Evolutionary conservation across 2,888 invertebrate genomes (phyloP), one percentile per base, ranked within the genome.

Genomic region (Lepidocyrtinus sp.): DNA sequence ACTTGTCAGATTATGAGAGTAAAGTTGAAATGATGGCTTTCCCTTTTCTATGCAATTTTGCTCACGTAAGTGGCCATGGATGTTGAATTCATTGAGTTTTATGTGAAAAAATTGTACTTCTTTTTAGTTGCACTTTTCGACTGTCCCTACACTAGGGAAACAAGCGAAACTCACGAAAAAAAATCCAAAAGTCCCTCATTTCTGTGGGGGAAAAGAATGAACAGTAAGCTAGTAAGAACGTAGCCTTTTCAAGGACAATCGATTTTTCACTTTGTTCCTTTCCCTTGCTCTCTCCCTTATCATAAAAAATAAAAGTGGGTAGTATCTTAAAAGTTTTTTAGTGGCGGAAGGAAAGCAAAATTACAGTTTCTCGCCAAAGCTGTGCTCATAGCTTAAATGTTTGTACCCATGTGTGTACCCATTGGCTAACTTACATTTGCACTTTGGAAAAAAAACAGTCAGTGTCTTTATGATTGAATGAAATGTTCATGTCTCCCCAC

Each of bases 181-280:
- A 21, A 62, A 19, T 62, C 24, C 62, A 55, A 59, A 24, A 19
- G 63, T 73, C 50, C 55, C 36, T 62, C 21, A 2, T n/a, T 15
- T 62, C 17, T 62, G 62, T 62, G 62, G n/a, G 7, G 26, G 21
- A 36, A 26, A 21, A 21, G 46, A 3, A 22, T 68, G 36, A 24
- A 46, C 12, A 50, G 50, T 25, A 59, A 61, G 26, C 67, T 55
- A 71, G 67, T 50, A 67, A 63, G 68, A 67, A 72, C 72, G 81
- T 79, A 70, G 72, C 79, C 73, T 62, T 75, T 85, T 85, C 85
- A 85, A 84, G 85, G 85, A 81, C 85, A 82, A 85, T 85, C 85
- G 85, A 85, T 85, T 85, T 85, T 82, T 75, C 68, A 69, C 79
- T 65, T 72, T 74, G 22, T 22, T 74, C 61, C 17, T 61, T 45